phyloP scores from a whole-genome alignment of 2,888 invertebrate genomes.

The Drepanosiphum platanoidis region DNA sequence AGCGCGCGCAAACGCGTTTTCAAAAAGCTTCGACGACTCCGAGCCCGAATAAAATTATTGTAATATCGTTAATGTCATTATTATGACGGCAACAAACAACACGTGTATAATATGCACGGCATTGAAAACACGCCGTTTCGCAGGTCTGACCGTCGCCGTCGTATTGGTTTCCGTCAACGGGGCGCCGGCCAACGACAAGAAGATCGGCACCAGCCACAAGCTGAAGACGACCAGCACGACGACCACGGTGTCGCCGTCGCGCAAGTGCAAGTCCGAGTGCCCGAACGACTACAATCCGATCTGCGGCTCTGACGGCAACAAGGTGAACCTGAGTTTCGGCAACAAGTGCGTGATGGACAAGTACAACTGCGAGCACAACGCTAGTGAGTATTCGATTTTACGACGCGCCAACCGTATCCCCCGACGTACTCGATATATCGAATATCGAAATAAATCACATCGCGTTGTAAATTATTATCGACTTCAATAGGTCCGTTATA shows the following conservation, averaged over 20 bases:
- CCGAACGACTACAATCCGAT: slow-evolving; percentile 63
- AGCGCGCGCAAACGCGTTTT: no score
- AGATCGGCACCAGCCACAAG: slow-evolving; percentile 41
- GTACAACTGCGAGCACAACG: slow-evolving; percentile 64
- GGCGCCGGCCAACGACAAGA: slow-evolving; percentile 43
- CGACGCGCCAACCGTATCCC: not conserved
- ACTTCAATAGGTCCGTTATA: no score
- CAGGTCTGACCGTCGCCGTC: not conserved
- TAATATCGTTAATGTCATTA: no score
- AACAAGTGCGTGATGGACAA: slow-evolving; percentile 64
- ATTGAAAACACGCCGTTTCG: no score
- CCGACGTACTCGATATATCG: no score
- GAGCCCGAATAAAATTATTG: no score
- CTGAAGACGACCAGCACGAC: slow-evolving; percentile 50
- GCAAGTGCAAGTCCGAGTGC: slow-evolving; percentile 61
- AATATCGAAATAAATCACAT: no score
- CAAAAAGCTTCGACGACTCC: no score
- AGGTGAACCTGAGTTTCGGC: slow-evolving; percentile 63
- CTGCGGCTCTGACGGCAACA: slow-evolving; percentile 63
- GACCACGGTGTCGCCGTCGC: slow-evolving; percentile 20
- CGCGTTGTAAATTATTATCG: no score
- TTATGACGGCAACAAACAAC: no score
- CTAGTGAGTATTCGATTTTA: slow-evolving; percentile 60
- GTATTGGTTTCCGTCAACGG: slow-evolving; percentile 39
- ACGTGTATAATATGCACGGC: no score